Percentiles rank a stretch among this genome's conserved stretches.
Evolutionary conservation across 2,888 invertebrate genomes (phyloP).

Genomic region (Cheilosia vernalis): DNA sequence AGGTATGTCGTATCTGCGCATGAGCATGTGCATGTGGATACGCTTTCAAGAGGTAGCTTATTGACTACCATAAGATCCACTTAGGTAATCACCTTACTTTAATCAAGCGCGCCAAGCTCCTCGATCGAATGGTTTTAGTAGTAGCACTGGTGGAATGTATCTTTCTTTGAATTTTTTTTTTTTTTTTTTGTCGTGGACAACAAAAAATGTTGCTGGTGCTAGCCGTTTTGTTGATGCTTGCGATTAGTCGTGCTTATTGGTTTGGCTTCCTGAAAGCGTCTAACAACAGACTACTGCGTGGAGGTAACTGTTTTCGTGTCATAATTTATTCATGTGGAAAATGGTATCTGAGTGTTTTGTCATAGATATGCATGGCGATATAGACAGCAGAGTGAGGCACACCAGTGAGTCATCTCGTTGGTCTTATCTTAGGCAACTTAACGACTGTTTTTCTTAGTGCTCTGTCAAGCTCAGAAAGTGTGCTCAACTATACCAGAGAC

Average conservation of each 20-base stretch:
- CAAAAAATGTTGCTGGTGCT: slow-evolving; percentile 53
- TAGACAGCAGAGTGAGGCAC: slow-evolving; percentile 23
- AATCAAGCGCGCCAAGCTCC: slow-evolving; percentile 47
- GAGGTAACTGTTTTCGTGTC: slow-evolving; percentile 69
- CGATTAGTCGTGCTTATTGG: slow-evolving; percentile 71
- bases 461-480: slow-evolving; percentile 25
- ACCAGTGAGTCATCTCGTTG: slow-evolving; percentile 50
- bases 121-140: slow-evolving; percentile 22
- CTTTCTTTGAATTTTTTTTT: slow-evolving; percentile 17
- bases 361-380: slow-evolving; percentile 22
- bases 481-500: background rate
- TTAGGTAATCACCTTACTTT: slow-evolving; percentile 66
- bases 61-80: slow-evolving; percentile 63
- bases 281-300: slow-evolving; percentile 22
- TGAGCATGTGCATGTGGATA: slow-evolving; percentile 6
- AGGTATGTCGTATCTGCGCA: background rate
- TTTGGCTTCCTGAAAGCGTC: slow-evolving; percentile 68
- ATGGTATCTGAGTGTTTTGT: slow-evolving; percentile 70
- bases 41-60: slow-evolving; percentile 19
- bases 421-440: slow-evolving; percentile 60
- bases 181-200: slow-evolving; percentile 10
- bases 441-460: slow-evolving; percentile 38
- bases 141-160: slow-evolving; percentile 47
- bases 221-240: slow-evolving; percentile 30
- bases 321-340: slow-evolving; percentile 73